Evolutionary conservation across 2,113 vertebrate genomes (phyloP).

Genomic region (Neoarius graeffei): DNA sequence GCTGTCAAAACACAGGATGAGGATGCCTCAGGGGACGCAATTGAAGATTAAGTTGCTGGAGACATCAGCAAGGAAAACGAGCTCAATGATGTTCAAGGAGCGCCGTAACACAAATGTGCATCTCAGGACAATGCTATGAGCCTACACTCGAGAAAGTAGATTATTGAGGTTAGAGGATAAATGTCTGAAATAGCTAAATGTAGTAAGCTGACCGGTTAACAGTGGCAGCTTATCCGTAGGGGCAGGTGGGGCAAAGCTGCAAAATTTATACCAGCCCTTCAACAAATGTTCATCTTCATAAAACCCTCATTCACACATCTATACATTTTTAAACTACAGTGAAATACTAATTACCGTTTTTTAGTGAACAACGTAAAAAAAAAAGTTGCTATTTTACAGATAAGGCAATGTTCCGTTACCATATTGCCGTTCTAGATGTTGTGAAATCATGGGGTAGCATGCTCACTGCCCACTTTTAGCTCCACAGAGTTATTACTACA

Average conservation of each 20-base stretch:
- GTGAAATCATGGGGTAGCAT: not conserved
- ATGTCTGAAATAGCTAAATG: not conserved
- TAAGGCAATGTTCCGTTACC: not conserved
- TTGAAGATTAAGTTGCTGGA: conserved; percentile 22
- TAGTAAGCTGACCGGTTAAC: not conserved
- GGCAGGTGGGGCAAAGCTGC: not conserved
- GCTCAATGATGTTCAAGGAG: conserved; percentile 32
- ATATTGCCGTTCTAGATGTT: not conserved
- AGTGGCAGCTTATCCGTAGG: not conserved
- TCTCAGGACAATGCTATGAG: conserved; percentile 63
- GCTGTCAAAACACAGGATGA: conserved; percentile 36
- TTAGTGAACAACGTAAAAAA: too few species aligned
- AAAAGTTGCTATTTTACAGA: too few species aligned
- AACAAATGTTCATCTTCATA: not conserved
- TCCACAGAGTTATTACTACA: not conserved
- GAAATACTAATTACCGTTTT: not conserved
- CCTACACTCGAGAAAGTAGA: not conserved
- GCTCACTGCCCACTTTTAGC: not conserved
- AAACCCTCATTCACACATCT: not conserved
- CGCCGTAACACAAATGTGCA: not conserved
- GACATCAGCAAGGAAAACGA: conserved; percentile 64
- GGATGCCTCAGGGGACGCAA: conserved; percentile 12
- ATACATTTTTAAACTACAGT: not conserved
- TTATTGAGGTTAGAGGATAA: not conserved
- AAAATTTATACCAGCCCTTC: not conserved